A percentile compares a stretch with the other conserved stretches of the same genome.
These are phyloP conservation scores for Mirounga angustirostris DNA, from an alignment of 2,113 vertebrate species.

Conservation along the genomic window DNA sequence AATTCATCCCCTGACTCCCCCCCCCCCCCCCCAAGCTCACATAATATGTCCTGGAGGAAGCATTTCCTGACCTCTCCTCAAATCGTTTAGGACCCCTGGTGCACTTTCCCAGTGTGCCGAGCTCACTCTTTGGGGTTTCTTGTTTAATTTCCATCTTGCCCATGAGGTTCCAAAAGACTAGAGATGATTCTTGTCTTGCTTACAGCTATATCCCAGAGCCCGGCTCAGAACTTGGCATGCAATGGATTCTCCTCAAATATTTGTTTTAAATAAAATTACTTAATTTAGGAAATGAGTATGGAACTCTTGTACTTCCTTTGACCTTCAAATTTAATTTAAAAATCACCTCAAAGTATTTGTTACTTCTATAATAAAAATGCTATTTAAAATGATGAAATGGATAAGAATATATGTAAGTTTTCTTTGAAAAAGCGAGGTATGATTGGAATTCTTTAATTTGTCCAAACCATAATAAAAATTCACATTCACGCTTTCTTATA, in stretches of 20 bases:
- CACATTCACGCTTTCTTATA: conserved; percentile 42
- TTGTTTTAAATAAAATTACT: conserved; percentile 70
- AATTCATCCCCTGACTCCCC: neutral
- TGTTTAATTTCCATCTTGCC: neutral
- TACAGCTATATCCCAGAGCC: neutral
- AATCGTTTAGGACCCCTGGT: neutral
- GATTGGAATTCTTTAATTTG: conserved; percentile 36
- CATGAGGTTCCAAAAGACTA: neutral
- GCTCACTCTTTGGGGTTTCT: neutral
- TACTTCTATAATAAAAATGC: conserved; percentile 64
- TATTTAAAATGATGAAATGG: conserved; percentile 66
- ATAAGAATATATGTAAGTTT: conserved; percentile 44
- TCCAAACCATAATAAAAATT: conserved; percentile 36
- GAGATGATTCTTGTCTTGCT: neutral
- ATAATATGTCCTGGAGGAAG: neutral
- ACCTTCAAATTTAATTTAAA: conserved; percentile 77
- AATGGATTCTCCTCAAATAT: neutral
- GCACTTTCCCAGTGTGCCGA: neutral
- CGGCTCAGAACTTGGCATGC: neutral
- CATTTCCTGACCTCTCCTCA: neutral
- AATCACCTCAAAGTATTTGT: conserved; percentile 45
- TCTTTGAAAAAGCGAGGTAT: conserved; percentile 21
- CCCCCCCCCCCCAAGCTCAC: neutral
- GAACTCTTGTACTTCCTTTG: conserved; percentile 61
- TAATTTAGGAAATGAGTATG: conserved; percentile 64